A percentile compares a stretch with the other conserved stretches of the same genome.
Evolutionary conservation across 2,797 vertebrate genomes (phyloP).

Genomic region (Sardinella longiceps): DNA sequence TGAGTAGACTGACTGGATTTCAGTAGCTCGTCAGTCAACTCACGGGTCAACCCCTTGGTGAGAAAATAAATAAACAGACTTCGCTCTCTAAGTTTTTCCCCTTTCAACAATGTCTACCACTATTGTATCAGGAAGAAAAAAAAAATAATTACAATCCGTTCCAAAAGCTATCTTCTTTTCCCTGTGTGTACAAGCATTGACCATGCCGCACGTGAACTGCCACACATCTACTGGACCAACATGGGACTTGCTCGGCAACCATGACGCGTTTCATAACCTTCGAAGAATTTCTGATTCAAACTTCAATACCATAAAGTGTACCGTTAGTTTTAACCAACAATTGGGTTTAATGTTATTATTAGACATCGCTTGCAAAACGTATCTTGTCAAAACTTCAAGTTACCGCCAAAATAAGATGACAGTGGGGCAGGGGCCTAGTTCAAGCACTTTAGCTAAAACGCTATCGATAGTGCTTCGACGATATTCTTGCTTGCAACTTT

Average conservation of each 20-base stretch:
- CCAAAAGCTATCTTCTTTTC: background rate
- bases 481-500: background rate
- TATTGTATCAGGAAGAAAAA: background rate
- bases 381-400: background rate
- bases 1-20: too few species aligned
- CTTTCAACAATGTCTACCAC: background rate
- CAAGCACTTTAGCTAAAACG: background rate
- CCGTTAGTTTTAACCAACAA: background rate
- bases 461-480: background rate
- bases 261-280: background rate
- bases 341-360: background rate
- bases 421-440: slow-evolving; percentile 3
- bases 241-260: background rate
- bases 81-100: background rate
- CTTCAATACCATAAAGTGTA: background rate
- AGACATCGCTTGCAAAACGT: background rate
- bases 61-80: too few species aligned
- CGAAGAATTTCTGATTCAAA: background rate
- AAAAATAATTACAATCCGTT: too few species aligned
- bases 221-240: background rate
- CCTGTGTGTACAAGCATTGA: background rate
- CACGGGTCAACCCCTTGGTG: too few species aligned
- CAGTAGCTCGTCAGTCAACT: background rate
- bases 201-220: too few species aligned
- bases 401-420: slow-evolving; percentile 19